Percentiles rank a stretch among this genome's conserved stretches.
phyloP scores from a whole-genome alignment of 1,140 invertebrate species.

The Conus betulinus region DNA sequence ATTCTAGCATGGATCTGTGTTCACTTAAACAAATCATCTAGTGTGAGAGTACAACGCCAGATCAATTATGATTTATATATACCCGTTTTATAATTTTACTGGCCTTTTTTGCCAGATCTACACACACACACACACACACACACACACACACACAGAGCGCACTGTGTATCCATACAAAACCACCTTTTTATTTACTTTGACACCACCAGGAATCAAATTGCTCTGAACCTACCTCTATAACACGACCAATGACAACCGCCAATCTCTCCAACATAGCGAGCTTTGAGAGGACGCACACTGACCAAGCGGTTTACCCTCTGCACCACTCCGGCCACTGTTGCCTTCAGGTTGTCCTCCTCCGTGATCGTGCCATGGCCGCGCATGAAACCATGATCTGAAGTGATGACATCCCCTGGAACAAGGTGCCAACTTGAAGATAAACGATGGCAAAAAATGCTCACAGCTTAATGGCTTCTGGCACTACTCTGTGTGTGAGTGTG shows the following conservation, averaged over 20 bases:
- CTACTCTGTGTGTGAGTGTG: not conserved
- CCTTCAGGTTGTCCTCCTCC: constrained; percentile 86
- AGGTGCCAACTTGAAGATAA: not conserved
- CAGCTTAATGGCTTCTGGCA: not conserved
- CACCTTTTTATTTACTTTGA: too few relatives aligned
- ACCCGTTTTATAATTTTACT: too few relatives aligned
- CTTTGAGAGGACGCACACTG: constrained; percentile 92
- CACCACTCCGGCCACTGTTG: constrained; percentile 95
- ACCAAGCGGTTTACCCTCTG: constrained; percentile 97
- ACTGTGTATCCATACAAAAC: too few relatives aligned
- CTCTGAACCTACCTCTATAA: constrained; percentile 83
- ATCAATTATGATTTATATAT: too few relatives aligned
- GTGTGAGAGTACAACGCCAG: too few relatives aligned
- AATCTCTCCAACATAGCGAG: constrained; percentile 88
- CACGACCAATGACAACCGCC: constrained; percentile 97
- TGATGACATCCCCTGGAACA: constrained; percentile 83
- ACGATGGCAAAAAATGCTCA: not conserved
- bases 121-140: too few relatives aligned
- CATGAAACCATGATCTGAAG: constrained; percentile 89
- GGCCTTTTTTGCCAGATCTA: too few relatives aligned
- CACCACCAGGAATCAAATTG: not conserved
- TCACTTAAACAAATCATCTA: too few relatives aligned
- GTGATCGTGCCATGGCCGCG: constrained; percentile 96
- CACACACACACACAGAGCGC: too few relatives aligned
- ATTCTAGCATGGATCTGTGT: too few relatives aligned